Evolutionary conservation across 2,888 invertebrate genomes (phyloP).

Genomic region (Drosophila kambysellisi): DNA sequence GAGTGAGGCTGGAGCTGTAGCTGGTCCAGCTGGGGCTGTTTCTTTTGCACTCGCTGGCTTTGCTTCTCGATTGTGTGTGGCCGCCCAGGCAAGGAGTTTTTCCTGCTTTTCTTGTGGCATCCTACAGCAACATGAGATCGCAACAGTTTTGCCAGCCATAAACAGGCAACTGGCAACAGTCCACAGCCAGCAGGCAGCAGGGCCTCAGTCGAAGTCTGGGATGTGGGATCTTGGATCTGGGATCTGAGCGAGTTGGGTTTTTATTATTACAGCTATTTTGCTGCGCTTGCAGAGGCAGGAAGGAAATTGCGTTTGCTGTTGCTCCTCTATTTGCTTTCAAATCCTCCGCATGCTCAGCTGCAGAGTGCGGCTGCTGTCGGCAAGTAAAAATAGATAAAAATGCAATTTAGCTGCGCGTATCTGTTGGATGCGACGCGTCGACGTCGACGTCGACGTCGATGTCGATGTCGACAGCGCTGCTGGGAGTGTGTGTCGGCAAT

Average conservation of each 20-base stretch:
- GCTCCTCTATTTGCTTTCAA: constrained; percentile 60
- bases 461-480: constrained; percentile 11
- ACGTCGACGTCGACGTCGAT: constrained; percentile 4
- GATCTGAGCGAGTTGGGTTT: constrained; percentile 34
- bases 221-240: constrained; percentile 8
- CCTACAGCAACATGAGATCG: constrained; percentile 58
- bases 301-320: constrained; percentile 62
- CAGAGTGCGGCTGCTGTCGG: constrained; percentile 45
- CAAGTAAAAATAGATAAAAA: constrained; percentile 80
- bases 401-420: constrained; percentile 71
- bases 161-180: constrained; percentile 22
- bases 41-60: constrained; percentile 8
- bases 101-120: constrained; percentile 79
- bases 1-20: constrained; percentile 21
- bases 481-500: constrained; percentile 68
- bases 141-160: constrained; percentile 20
- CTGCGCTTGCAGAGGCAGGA: constrained; percentile 58
- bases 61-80: constrained; percentile 19
- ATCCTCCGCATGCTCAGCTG: constrained; percentile 66
- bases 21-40: constrained; percentile 23
- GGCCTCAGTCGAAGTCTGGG: neutral
- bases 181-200: constrained; percentile 17
- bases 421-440: constrained; percentile 34
- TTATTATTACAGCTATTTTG: constrained; percentile 74
- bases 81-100: constrained; percentile 71